phyloP scores from a whole-genome alignment of 2,888 invertebrate genomes.

The Lagria hirta region DNA sequence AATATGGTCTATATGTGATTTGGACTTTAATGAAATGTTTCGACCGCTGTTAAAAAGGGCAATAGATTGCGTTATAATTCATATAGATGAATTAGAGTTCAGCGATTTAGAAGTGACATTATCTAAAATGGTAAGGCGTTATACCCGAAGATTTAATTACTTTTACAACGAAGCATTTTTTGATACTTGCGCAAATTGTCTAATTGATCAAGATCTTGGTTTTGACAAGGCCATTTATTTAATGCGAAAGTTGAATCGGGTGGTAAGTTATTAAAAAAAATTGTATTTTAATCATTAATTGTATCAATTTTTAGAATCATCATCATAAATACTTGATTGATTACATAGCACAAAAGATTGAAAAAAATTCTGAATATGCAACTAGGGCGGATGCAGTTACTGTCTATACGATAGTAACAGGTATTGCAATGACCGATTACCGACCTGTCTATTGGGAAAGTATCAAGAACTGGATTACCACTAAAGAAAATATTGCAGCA shows the following conservation, averaged over 20 bases:
- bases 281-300: too few relatives aligned
- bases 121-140: conserved; percentile 55
- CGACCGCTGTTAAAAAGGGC: conserved; percentile 59
- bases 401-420: conserved; percentile 58
- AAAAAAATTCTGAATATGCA: conserved; percentile 52
- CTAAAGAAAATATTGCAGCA: conserved; percentile 26
- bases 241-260: conserved; percentile 58
- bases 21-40: conserved; percentile 54
- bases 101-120: conserved; percentile 58
- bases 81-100: conserved; percentile 54
- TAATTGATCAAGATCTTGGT: conserved; percentile 57
- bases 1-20: conserved; percentile 60
- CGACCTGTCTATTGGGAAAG: conserved; percentile 60
- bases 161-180: conserved; percentile 65
- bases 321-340: conserved; percentile 61
- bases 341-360: conserved; percentile 58
- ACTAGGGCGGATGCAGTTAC: conserved; percentile 51
- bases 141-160: conserved; percentile 54
- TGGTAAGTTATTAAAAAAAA: conserved; percentile 63
- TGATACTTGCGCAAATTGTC: conserved; percentile 59
- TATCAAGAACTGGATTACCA: conserved; percentile 47
- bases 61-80: conserved; percentile 55
- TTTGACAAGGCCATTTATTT: conserved; percentile 57
- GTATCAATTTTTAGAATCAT: conserved; percentile 56
- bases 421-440: conserved; percentile 61